A percentile compares a stretch with the other conserved stretches of the same genome.
Conservation (phyloP, 2,113 vertebrate genomes). For the Micromys minutus region DNA sequence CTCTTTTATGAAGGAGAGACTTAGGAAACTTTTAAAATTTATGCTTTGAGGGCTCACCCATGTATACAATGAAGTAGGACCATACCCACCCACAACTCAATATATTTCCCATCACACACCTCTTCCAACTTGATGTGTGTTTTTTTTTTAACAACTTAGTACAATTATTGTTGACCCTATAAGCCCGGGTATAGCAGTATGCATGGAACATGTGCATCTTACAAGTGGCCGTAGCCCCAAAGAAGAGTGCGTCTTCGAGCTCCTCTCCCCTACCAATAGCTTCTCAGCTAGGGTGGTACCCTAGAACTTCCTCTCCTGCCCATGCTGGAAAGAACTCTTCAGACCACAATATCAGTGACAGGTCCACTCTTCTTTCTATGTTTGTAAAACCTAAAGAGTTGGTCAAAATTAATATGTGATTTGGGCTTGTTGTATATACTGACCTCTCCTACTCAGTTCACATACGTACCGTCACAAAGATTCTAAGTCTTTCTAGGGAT, state of each 20-base stretch:
- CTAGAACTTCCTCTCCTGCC: background rate
- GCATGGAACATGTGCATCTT: background rate
- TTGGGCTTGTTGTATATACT: background rate
- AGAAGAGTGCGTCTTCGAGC: fast-evolving
- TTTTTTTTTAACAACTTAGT: background rate
- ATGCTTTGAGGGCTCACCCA: background rate
- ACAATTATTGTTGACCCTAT: background rate
- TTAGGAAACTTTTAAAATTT: background rate
- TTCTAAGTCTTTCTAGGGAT: background rate
- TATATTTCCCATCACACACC: background rate
- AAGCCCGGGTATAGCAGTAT: too few relatives aligned
- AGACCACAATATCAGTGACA: background rate
- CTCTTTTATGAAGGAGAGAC: background rate
- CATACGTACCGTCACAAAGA: background rate
- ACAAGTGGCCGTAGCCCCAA: background rate
- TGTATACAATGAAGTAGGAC: background rate
- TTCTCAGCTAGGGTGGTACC: background rate
- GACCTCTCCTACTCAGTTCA: background rate
- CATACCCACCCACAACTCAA: too few relatives aligned
- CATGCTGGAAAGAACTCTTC: background rate
- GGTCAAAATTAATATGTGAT: background rate
- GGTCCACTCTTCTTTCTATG: background rate
- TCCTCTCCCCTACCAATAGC: too few relatives aligned
- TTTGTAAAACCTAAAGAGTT: background rate
- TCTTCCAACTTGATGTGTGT: background rate